These are phyloP conservation scores for Cyrtodaria siliqua DNA, from an alignment of 2,888 invertebrate species.

Conservation along the genomic window DNA sequence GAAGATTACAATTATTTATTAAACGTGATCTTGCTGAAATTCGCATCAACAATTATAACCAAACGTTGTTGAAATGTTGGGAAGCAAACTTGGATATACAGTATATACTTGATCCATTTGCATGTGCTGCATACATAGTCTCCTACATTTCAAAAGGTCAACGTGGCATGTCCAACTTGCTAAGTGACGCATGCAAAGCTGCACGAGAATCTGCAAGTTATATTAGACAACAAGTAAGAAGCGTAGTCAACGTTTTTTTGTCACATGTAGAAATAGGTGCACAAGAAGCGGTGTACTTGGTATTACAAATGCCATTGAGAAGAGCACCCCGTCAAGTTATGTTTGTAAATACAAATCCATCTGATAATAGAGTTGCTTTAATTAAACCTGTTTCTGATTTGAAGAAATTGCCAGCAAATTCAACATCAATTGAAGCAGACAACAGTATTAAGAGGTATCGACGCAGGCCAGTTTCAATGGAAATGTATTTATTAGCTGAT, in stretches of 20 bases:
- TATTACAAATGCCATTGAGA: constrained; percentile 54
- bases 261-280: constrained; percentile 45
- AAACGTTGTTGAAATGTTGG: constrained; percentile 36
- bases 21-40: constrained; percentile 36
- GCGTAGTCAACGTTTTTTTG: constrained; percentile 54
- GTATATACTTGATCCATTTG: constrained; percentile 49
- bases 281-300: constrained; percentile 63
- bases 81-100: constrained; percentile 40
- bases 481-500: constrained; percentile 38
- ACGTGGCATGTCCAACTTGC: constrained; percentile 19
- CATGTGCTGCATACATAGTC: constrained; percentile 14
- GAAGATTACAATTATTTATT: constrained; percentile 39
- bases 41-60: constrained; percentile 28
- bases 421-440: constrained; percentile 39
- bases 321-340: constrained; percentile 35
- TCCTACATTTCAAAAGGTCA: constrained; percentile 17
- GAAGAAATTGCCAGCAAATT: constrained; percentile 37
- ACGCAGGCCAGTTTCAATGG: too few species aligned
- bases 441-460: constrained; percentile 12
- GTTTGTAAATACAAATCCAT: constrained; percentile 41
- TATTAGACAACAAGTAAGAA: constrained; percentile 46
- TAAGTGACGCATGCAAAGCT: constrained; percentile 22
- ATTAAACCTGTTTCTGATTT: constrained; percentile 34
- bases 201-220: constrained; percentile 37
- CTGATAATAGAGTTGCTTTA: constrained; percentile 33